Evolutionary conservation across 2,113 vertebrate genomes (phyloP).

Genomic region (Cygnus atratus): DNA sequence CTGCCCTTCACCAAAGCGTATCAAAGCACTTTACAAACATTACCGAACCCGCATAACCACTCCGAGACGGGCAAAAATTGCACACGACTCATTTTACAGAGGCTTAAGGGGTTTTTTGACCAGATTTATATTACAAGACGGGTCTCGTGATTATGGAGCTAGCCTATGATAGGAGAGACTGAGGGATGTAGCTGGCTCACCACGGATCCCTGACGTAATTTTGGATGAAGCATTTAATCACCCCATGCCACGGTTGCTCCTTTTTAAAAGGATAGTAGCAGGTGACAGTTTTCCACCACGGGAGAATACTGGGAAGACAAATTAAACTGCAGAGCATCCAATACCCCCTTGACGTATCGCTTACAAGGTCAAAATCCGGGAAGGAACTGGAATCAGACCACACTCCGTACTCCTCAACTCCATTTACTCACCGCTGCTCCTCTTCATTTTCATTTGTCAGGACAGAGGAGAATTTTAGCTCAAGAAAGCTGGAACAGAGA

Average conservation of each 20-base stretch:
- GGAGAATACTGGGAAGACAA: not conserved
- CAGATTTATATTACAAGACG: not conserved
- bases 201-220: conserved; percentile 1
- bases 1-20: conserved; percentile 18
- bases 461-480: not conserved
- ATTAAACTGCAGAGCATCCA: not conserved
- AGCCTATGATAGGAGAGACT: not conserved
- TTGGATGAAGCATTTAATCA: not conserved
- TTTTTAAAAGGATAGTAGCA: not conserved
- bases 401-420: not conserved
- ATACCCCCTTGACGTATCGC: not conserved
- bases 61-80: not conserved
- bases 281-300: not conserved
- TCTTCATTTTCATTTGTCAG: not conserved
- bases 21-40: conserved; percentile 57
- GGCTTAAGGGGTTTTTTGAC: not conserved
- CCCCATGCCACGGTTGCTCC: not conserved
- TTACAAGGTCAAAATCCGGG: not conserved
- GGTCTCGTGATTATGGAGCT: not conserved
- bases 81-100: not conserved
- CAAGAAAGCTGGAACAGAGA: not conserved
- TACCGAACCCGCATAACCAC: conserved; percentile 38
- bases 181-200: not conserved
- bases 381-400: not conserved
- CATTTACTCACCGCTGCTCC: not conserved